Evolutionary conservation across 1,140 invertebrate species (phyloP), one percentile per base, ranked within the genome.

Genomic region (Scaptomyza montana): DNA sequence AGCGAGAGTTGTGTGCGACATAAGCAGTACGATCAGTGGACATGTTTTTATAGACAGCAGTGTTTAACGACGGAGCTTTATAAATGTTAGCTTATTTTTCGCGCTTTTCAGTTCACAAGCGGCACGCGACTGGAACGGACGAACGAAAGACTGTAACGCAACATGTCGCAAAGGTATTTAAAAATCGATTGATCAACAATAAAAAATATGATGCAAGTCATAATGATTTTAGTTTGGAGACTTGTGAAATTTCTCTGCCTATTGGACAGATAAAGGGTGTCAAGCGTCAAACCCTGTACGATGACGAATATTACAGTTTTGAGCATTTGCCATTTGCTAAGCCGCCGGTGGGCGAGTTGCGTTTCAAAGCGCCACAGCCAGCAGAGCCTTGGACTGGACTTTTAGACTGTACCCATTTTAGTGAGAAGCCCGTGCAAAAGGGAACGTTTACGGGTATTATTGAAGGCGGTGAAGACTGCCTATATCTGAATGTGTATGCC

Each of bases 291-390:
- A 78, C 67, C 0, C 47, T 81, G 5, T 89, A 89, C 28, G 92
- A 90, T 13, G 74, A 81, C 9, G 49, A 68, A 2, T 93, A 92
- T 65, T 91, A 77, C 39, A 92, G 91, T 49, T 94, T 93, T 71
- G 93, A 94, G 73, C 94, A 95, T 2, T 94, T 96, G 76, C 96
- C 96, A 0, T 96, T 94, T 89, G 95, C 94, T 0, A 94, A 94
- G 78, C 95, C 96, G 2, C 96, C 96, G 1, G n/a, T 95, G 13
- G 95, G 94, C 12, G 78, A 93, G 0, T 80, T 95, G 4, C 93
- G 95, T 72, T 96, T 96, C 84, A 93, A 93, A 89, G 75, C 84
- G 1, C 90, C 89, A 1, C 67, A 74, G 30, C 85, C 89, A 0
- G 64, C 68, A 0, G 75, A 77, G n/a, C 33, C 67, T 2, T 90